phyloP scores from a whole-genome alignment of 2,113 vertebrate species.

The Podiceps cristatus region DNA sequence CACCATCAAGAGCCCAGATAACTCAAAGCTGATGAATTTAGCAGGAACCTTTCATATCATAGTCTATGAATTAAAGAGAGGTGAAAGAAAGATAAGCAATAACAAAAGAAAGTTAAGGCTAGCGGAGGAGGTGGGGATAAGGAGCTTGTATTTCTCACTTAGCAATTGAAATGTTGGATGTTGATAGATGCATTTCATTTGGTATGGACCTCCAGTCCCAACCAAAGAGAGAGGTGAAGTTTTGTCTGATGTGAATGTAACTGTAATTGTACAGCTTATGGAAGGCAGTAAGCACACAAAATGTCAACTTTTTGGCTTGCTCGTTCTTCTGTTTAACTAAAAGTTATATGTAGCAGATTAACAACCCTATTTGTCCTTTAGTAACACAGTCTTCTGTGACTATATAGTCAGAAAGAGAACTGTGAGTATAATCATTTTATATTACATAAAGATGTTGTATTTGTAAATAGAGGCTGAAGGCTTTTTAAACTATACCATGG shows the following conservation, averaged over 20 bases:
- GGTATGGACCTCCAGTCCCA: not conserved
- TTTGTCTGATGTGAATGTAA: not conserved
- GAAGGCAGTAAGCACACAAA: conserved; percentile 14
- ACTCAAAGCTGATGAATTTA: not conserved
- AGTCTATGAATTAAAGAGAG: not conserved
- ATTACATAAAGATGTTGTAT: not conserved
- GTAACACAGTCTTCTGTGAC: not conserved
- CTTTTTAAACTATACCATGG: not conserved
- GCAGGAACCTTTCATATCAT: not conserved
- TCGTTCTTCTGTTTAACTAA: conserved; percentile 60
- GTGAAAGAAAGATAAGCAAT: not conserved
- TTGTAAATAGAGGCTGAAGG: not conserved
- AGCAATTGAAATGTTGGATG: not conserved
- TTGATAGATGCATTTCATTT: conserved; percentile 21
- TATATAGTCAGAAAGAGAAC: not conserved
- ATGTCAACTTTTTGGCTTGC: conserved; percentile 10
- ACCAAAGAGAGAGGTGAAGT: not conserved
- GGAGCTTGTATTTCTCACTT: not conserved
- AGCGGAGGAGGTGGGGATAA: not conserved
- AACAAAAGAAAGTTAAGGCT: not conserved
- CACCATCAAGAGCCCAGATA: not conserved
- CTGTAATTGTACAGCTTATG: conserved; percentile 37
- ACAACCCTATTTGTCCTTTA: not conserved
- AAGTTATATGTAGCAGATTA: conserved; percentile 56
- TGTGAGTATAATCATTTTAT: not conserved